phyloP scores from a whole-genome alignment of 2,797 vertebrate genomes.

The Hydrocynus forskahlii region DNA sequence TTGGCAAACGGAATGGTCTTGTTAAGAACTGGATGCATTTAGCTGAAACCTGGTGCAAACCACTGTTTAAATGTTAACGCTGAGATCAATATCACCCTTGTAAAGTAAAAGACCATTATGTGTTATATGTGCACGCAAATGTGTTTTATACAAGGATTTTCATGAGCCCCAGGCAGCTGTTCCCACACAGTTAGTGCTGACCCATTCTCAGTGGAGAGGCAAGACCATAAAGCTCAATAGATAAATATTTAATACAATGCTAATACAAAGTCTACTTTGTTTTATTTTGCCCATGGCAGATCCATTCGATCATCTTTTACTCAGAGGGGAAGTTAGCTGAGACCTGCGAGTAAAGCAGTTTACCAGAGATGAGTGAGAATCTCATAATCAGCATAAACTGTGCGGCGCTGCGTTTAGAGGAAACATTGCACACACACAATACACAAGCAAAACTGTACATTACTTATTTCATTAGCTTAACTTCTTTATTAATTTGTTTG shows the following conservation, averaged over 20 bases:
- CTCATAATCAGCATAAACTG: too few relatives aligned
- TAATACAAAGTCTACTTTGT: constrained; percentile 67
- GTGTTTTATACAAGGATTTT: constrained; percentile 62
- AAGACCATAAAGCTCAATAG: constrained; percentile 68
- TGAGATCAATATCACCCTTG: constrained; percentile 70
- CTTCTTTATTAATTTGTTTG: too few relatives aligned
- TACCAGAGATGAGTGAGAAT: neutral
- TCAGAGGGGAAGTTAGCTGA: neutral
- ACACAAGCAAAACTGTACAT: too few relatives aligned
- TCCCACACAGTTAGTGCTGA: constrained; percentile 48
- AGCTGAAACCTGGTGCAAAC: constrained; percentile 68
- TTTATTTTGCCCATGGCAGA: constrained; percentile 63
- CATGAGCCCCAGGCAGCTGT: constrained; percentile 50
- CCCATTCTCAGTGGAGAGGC: constrained; percentile 55
- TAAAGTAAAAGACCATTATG: constrained; percentile 69
- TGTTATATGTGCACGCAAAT: constrained; percentile 71
- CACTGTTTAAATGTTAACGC: constrained; percentile 37
- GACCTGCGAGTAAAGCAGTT: constrained; percentile 3
- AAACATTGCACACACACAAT: too few relatives aligned
- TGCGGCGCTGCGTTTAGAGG: too few relatives aligned
- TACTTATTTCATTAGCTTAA: too few relatives aligned
- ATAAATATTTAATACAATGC: constrained; percentile 67
- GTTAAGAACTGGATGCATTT: constrained; percentile 65
- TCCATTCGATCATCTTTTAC: constrained; percentile 15
- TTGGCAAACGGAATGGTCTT: constrained; percentile 13